phyloP scores from a whole-genome alignment of 1,140 invertebrate genomes.

The Drosophila nigromelanica region DNA sequence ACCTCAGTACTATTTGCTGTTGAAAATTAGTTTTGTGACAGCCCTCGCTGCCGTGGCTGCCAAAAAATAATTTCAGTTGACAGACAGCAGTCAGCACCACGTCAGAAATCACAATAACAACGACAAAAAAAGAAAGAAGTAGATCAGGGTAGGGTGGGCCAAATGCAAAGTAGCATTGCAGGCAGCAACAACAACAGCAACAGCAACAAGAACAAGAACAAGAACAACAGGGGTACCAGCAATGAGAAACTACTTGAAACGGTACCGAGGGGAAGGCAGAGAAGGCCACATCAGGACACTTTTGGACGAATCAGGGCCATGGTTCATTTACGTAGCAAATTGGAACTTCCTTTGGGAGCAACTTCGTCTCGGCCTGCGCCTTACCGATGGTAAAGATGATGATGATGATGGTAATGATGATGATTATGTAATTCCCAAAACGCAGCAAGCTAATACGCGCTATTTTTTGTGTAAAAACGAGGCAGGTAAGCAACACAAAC shows the following conservation, averaged over 20 bases:
- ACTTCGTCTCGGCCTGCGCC: conserved; percentile 24
- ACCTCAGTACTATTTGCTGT: no score
- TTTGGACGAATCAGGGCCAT: conserved; percentile 65
- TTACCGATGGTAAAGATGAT: conserved; percentile 9
- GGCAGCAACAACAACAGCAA: neutral
- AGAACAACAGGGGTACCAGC: neutral
- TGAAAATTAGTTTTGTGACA: neutral
- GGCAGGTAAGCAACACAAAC: conserved; percentile 14
- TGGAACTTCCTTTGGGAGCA: conserved; percentile 79
- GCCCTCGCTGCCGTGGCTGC: conserved; percentile 50
- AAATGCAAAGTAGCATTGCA: conserved; percentile 32
- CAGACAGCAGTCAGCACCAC: conserved; percentile 66
- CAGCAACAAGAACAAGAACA: no score
- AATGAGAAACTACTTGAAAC: conserved; percentile 40
- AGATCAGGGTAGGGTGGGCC: conserved; percentile 15
- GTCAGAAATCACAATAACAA: conserved; percentile 57
- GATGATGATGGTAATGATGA: conserved; percentile 10
- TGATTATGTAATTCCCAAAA: conserved; percentile 63
- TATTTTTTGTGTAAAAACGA: conserved; percentile 26
- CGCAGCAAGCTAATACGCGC: conserved; percentile 33
- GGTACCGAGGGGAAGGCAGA: neutral
- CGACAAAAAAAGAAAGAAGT: conserved; percentile 20
- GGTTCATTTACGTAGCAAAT: conserved; percentile 83
- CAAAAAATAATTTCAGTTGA: conserved; percentile 70
- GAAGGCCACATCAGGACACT: conserved; percentile 27